phyloP scores from a whole-genome alignment of 1,140 invertebrate species.

The Bombus confusus region DNA sequence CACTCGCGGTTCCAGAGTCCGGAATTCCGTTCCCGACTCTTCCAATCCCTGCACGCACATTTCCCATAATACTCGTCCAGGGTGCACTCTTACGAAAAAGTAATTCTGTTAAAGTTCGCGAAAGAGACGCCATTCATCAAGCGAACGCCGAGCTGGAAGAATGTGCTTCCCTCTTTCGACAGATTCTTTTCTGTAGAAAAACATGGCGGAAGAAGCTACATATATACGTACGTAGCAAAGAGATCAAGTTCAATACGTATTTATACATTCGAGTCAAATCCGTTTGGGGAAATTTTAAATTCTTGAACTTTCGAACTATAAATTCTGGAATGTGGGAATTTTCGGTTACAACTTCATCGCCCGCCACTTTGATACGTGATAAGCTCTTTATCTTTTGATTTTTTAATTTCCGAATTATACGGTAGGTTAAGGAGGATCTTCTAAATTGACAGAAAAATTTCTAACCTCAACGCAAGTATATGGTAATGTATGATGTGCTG shows the following conservation, averaged over 20 bases:
- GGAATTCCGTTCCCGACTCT: background rate
- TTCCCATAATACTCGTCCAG: background rate
- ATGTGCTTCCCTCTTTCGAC: background rate
- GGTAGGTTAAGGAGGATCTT: too few relatives aligned
- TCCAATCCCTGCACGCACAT: conserved; percentile 5
- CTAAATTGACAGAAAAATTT: too few relatives aligned
- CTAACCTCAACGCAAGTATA: too few relatives aligned
- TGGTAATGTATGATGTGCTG: too few relatives aligned
- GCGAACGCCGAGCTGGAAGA: background rate
- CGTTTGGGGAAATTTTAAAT: background rate
- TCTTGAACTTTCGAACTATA: too few relatives aligned
- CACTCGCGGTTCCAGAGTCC: background rate
- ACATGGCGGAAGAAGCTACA: too few relatives aligned
- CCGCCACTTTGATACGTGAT: too few relatives aligned
- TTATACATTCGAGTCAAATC: background rate
- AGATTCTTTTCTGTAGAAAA: background rate
- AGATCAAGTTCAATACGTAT: background rate
- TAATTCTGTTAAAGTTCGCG: conserved; percentile 17
- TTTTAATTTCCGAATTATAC: too few relatives aligned
- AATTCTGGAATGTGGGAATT: too few relatives aligned
- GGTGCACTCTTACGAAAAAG: background rate
- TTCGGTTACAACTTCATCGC: too few relatives aligned
- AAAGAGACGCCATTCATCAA: background rate
- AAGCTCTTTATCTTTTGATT: too few relatives aligned
- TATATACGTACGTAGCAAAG: background rate